Conservation (phyloP, 2,888 invertebrate species). For the Cistogaster globosa region DNA sequence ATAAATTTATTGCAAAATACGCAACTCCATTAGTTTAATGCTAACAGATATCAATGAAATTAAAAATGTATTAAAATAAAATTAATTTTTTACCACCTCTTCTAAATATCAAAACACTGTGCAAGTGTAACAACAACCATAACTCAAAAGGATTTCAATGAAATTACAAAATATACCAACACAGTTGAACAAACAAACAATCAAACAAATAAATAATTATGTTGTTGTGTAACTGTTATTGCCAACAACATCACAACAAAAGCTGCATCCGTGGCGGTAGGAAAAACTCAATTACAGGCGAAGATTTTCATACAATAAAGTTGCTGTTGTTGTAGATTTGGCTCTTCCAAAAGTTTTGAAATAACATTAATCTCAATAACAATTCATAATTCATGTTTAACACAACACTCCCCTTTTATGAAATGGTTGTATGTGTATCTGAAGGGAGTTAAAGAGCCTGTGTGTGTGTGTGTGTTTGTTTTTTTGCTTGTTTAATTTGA, state of each 20-base stretch:
- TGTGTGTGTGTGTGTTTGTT: slow-evolving; percentile 25
- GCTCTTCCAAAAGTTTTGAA: slow-evolving; percentile 48
- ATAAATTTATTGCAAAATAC: no score
- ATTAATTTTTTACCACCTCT: no score
- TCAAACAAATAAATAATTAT: slow-evolving; percentile 6
- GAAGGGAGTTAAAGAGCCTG: slow-evolving; percentile 10
- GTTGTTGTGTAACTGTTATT: background rate
- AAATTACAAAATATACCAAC: slow-evolving; percentile 77
- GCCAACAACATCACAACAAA: slow-evolving; percentile 23
- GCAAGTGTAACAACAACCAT: slow-evolving; percentile 75
- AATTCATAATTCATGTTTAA: slow-evolving; percentile 83
- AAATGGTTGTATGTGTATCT: background rate
- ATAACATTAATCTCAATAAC: slow-evolving; percentile 82
- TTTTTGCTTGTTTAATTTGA: slow-evolving; percentile 34
- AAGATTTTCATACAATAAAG: background rate
- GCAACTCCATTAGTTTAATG: no score
- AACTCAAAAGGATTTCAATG: slow-evolving; percentile 83
- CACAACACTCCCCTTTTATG: slow-evolving; percentile 71
- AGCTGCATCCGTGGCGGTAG: background rate
- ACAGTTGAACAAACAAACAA: slow-evolving; percentile 63
- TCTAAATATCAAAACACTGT: slow-evolving; percentile 21
- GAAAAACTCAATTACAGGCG: background rate
- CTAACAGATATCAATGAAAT: no score
- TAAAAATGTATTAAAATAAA: no score
- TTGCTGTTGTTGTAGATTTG: background rate